A percentile compares a stretch with the other conserved stretches of the same genome.
Evolutionary conservation across 2,797 vertebrate genomes (phyloP).

Genomic region (Menidia menidia): DNA sequence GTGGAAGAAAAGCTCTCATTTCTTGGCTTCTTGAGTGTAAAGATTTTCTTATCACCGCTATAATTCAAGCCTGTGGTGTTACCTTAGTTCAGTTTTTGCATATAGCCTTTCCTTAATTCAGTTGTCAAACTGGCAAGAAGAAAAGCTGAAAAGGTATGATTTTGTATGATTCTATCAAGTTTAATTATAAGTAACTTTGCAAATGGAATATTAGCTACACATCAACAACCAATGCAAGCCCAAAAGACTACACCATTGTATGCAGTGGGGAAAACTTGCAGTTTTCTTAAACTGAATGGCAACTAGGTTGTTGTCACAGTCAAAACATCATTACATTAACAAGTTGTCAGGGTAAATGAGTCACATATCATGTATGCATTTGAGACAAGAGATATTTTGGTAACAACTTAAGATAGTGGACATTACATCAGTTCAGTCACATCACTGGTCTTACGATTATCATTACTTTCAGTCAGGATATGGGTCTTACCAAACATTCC

Average conservation of each 20-base stretch:
- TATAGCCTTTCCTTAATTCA: too few relatives aligned
- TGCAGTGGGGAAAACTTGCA: neutral
- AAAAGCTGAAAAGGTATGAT: too few relatives aligned
- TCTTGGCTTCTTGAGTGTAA: too few relatives aligned
- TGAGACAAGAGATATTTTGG: constrained; percentile 9
- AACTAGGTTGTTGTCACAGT: constrained; percentile 20
- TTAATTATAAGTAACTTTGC: neutral
- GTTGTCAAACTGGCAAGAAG: too few relatives aligned
- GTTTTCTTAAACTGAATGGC: neutral
- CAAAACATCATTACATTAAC: constrained; percentile 9
- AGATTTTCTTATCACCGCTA: too few relatives aligned
- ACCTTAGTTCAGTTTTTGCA: too few relatives aligned
- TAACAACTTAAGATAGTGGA: neutral
- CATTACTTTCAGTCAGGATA: neutral
- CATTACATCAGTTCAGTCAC: neutral
- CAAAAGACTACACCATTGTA: neutral
- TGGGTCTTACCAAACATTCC: constrained; percentile 89
- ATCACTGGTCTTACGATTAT: constrained; percentile 9
- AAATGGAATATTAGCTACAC: neutral
- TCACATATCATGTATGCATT: constrained; percentile 11
- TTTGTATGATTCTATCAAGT: too few relatives aligned
- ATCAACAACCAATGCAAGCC: neutral
- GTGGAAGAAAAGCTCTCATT: too few relatives aligned
- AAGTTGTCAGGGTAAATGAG: constrained; percentile 24
- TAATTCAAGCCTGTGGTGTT: too few relatives aligned